Conservation (phyloP, 1,140 invertebrate species). For the Pogonomyrmex barbatus region DNA sequence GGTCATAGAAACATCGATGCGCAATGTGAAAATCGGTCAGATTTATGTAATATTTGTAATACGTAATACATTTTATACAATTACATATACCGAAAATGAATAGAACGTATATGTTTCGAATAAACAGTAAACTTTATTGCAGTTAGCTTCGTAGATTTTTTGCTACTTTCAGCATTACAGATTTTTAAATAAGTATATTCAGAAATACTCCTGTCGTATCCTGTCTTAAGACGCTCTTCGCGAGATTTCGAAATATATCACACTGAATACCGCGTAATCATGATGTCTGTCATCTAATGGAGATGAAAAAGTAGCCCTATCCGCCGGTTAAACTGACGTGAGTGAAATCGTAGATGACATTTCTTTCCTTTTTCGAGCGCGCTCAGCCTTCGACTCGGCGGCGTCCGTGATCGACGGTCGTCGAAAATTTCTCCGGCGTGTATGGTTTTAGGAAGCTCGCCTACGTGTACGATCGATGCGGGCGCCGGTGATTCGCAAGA, state of each 20-base stretch:
- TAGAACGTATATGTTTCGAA: neutral
- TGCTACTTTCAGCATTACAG: neutral
- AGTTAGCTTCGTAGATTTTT: neutral
- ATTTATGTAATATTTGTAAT: neutral
- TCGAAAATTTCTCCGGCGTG: conserved; percentile 2
- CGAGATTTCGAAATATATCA: conserved; percentile 17
- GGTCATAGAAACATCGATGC: neutral
- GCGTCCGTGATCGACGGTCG: conserved; percentile 14
- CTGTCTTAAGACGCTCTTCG: neutral
- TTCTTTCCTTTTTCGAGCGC: neutral
- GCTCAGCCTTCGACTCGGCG: conserved; percentile 1
- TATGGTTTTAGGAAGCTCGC: conserved; percentile 2
- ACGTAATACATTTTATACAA: neutral
- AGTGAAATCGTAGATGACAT: conserved; percentile 19
- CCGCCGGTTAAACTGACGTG: neutral
- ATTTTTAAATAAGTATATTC: neutral
- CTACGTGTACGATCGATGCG: conserved; percentile 56
- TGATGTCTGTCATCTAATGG: conserved; percentile 12
- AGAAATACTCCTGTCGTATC: neutral
- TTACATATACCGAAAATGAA: neutral
- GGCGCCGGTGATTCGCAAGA: conserved; percentile 45
- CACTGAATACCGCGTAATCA: neutral
- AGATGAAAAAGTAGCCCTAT: conserved; percentile 6
- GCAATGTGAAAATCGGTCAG: neutral
- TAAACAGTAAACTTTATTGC: neutral